Base-by-base conservation (phyloP, 1,140 invertebrate genomes). In the Drosophila ohnishii region DNA sequence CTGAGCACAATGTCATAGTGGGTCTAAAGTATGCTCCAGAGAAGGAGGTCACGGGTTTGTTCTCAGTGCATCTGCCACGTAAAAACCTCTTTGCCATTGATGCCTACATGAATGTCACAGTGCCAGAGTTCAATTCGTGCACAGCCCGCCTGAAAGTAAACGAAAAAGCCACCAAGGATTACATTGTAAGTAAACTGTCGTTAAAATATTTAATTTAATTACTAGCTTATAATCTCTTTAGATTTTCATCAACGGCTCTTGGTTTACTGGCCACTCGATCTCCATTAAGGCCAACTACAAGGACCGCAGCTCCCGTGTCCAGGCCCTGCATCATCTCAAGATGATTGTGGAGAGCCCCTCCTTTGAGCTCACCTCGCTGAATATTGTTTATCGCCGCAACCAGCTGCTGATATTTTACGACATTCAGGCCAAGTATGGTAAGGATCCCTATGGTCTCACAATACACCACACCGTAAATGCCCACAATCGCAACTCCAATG, bases 201-300 rank as follows among this genome's bases (percentile, higher is more conserved):
- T 9, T 5, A 6, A 16, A 16, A 22, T 1, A 37, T 14, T 0
- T 6, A 22, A 25, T 0, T 19, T 2, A 14, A 0, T 5, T 14
- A 11, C 3, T 14, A n/a, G n/a, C 8, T 22, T 2, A 7, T 2
- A n/a, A 16, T 10, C 30, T 47, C 65, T 78, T 22, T 72, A 95
- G 92, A 86, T 96, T 6, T 94, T 95, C 44, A 92, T 96, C 34
- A 92, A 93, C 5, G 95, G 95, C 0, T 93, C 94, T 0, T 96
- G 96, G 96, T 96, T 97, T 81, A 96, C 95, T 61, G 95, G 95
- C 2, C 94, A 96, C 56, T 95, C 95, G 42, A 92, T 95, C 30
- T 94, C 94, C 5, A 92, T 94, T 1, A 93, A 94, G 44, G 96
- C 95, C 2, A 92, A 94, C 7, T 97, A 96, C 78, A 93, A 94